Percentiles rank a stretch among this genome's conserved stretches.
Conservation (phyloP, 2,797 vertebrate genomes). For the Salmo trutta region DNA sequence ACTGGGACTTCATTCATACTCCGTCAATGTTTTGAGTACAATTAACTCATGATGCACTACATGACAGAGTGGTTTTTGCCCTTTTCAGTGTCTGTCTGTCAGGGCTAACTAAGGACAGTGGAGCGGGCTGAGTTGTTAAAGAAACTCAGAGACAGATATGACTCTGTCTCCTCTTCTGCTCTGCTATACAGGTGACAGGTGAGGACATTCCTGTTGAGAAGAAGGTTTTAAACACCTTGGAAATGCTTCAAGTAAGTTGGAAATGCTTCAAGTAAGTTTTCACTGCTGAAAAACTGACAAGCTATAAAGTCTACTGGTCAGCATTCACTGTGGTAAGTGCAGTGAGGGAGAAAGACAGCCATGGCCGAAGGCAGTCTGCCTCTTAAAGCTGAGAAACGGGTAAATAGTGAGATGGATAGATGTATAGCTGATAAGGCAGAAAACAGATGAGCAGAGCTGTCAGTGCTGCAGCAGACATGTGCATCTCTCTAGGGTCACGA, state of each 20-base stretch:
- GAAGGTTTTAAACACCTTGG: background rate
- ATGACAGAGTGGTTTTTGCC: background rate
- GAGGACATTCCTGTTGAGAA: background rate
- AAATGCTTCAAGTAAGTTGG: background rate
- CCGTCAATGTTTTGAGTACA: background rate
- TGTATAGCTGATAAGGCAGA: conserved; percentile 15
- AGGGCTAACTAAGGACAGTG: background rate
- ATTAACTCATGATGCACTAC: background rate
- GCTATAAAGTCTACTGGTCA: conserved; percentile 25
- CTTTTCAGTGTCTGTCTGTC: background rate
- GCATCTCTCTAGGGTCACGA: conserved; percentile 24
- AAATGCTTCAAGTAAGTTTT: background rate
- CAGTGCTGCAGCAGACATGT: conserved; percentile 24
- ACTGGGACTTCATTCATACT: background rate
- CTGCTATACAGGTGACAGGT: background rate
- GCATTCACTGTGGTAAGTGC: conserved; percentile 20
- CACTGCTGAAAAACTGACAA: background rate
- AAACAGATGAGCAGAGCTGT: conserved; percentile 27
- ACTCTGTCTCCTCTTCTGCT: background rate
- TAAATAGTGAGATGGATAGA: background rate
- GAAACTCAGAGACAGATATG: background rate
- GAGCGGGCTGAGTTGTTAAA: background rate
- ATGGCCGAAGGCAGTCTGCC: conserved; percentile 22
- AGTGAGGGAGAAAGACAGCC: conserved; percentile 24
- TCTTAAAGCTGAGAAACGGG: conserved; percentile 28